Evolutionary conservation across 2,113 vertebrate species (phyloP), one percentile per base, ranked within the genome.

Genomic region (Nibea coibor): DNA sequence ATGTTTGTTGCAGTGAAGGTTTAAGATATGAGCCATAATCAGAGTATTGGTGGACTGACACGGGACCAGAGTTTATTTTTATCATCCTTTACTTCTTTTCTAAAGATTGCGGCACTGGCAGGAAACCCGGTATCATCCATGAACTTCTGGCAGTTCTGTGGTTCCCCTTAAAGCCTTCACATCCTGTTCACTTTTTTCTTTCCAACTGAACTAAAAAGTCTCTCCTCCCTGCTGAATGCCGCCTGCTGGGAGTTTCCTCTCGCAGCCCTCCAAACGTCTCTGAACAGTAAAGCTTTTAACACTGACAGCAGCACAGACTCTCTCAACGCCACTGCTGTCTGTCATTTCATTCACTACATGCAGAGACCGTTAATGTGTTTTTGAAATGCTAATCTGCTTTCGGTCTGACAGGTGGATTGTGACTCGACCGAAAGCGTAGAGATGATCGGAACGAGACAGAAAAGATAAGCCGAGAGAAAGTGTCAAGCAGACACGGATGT

Each of bases 301-400:
- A 4, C 24, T 5, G 78, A 53, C 71, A 11, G 83, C 50, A 35
- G 35, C 78, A 51, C 28, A 5, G 11, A 17, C 48, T 78, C n/a
- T 26, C 2, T 8, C 45, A 69, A 58, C 53, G 17, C 53, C 6
- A 53, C 2, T 26, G 24, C 77, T 64, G 87, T 72, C 82, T 51
- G 77, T 81, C 85, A 83, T 70, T 73, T 81, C 28, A n/a, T 54
- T 69, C 62, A 2, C 81, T 26, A 28, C 75, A 71, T 10, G 43
- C 72, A 66, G 63, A 76, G 78, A 15, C 17, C 15, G 15, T 67
- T 76, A 66, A 86, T 74, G 71, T 56, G 53, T 54, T 68, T 70
- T 64, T 70, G n/a, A 64, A 70, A 63, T 56, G 61, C 63, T 81
- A 68, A 62, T 67, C 62, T 68, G 45, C 65, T 35, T 39, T 62